These are phyloP conservation scores for Bagarius yarrelli DNA, from an alignment of 2,113 vertebrate genomes.

Conservation along the genomic window DNA sequence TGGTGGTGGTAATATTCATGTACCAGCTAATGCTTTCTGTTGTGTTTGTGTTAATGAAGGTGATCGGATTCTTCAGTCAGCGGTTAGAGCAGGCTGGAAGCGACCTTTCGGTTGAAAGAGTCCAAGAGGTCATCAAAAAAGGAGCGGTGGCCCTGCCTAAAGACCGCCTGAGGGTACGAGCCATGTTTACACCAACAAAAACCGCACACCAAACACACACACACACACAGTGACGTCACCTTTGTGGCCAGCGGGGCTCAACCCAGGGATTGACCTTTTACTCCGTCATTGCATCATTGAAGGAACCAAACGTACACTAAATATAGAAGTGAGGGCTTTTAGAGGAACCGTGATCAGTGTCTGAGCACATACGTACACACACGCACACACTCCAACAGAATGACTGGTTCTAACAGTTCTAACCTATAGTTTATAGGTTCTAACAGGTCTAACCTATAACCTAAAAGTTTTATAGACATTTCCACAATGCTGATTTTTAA, in stretches of 20 bases:
- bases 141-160: conserved; percentile 90
- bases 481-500: too few relatives aligned
- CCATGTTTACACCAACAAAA: background rate
- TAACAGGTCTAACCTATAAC: too few relatives aligned
- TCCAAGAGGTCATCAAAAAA: conserved; percentile 98
- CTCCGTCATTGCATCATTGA: background rate
- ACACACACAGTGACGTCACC: background rate
- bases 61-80: conserved; percentile 94
- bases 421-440: too few relatives aligned
- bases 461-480: too few relatives aligned
- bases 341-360: background rate
- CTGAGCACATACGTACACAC: background rate
- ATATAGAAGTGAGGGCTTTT: background rate
- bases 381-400: background rate
- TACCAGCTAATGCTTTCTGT: background rate
- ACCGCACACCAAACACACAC: background rate
- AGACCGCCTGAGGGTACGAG: conserved; percentile 88
- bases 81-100: conserved; percentile 89
- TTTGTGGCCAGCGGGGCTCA: background rate
- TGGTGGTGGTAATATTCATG: too few relatives aligned
- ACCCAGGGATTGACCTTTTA: background rate
- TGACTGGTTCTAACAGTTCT: too few relatives aligned
- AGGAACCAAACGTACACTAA: background rate
- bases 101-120: conserved; percentile 92
- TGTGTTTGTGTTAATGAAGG: conserved; percentile 66